Base-by-base conservation (phyloP, 2,888 invertebrate genomes). In the Trichopoda pennipes region DNA sequence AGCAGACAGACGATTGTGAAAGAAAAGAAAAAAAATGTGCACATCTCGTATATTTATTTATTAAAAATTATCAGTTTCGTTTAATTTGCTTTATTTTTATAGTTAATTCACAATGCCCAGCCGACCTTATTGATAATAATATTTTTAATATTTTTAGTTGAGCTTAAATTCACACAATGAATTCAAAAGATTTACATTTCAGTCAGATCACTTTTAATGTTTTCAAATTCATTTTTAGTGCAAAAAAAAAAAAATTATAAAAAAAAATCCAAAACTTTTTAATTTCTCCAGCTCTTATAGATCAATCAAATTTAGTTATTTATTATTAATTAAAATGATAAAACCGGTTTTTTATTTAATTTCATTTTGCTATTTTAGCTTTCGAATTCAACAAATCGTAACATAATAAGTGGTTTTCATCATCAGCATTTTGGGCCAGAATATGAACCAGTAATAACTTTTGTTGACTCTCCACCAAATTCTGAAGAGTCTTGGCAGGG, bases 401-500 rank as follows among this genome's bases (percentile, higher is more conserved):
- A 86, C 86, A 88, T 87, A 77, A 87, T 87, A 70, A 90, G 87
- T 82, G 86, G 89, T 80, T 89, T 89, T 85, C 87, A 88, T 86
- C 89, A 89, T 84, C 89, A 89, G 82, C 89, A 89, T 85, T 88
- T 88, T 85, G 87, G 88, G 66, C 86, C 88, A 80, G 90, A 90
- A 87, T 91, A 90, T 88, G 90, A 90, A 85, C 90, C 90, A 86
- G 90, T 91, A 81, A 91, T 91, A 75, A 90, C 90, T 86, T 91
- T 91, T 86, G 90, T 91, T 85, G 91, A 91, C 73, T 91, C 91
- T 83, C 91, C 91, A 83, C 91, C 91, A 14, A 90, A 91, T 85
- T 91, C 91, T 49, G 91, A 91, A 86, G 91, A 91, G 87, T 89
- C 91, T 83, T 91, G 91, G 91, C 88, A 90, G 87, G 90, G 90